Percentiles rank a stretch among this genome's conserved stretches.
Conservation (phyloP, 92 coral and sea anemone genomes). For the Scolanthus callimorphus region DNA sequence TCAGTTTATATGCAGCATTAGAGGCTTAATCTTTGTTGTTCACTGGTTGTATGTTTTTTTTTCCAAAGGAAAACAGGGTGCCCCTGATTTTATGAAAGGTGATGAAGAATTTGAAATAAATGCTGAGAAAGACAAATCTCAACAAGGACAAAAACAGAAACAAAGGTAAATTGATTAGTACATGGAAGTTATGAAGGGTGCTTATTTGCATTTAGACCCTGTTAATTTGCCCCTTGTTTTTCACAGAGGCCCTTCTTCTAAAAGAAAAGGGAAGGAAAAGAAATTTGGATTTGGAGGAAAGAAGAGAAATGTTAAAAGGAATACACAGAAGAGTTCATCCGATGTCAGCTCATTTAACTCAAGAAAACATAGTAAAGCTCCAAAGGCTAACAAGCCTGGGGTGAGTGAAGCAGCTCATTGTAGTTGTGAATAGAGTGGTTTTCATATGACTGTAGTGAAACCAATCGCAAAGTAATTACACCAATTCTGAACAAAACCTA, state of each 20-base stretch:
- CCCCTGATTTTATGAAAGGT: slow-evolving; percentile 59
- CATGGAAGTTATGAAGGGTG: no score
- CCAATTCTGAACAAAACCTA: no score
- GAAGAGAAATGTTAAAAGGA: slow-evolving; percentile 78
- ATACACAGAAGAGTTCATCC: slow-evolving; percentile 60
- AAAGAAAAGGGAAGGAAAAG: slow-evolving; percentile 64
- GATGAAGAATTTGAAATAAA: slow-evolving; percentile 75
- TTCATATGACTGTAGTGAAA: no score
- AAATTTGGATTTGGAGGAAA: slow-evolving; percentile 96
- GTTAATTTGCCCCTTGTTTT: no score
- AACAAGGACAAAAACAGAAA: slow-evolving; percentile 18
- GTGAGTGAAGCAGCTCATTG: no score
- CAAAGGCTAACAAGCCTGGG: slow-evolving; percentile 53
- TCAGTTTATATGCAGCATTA: no score
- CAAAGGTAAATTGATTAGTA: slow-evolving; percentile 19
- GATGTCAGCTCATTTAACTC: slow-evolving; percentile 87
- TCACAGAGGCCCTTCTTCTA: slow-evolving; percentile 39
- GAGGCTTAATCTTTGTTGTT: no score
- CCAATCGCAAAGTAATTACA: no score
- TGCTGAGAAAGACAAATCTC: slow-evolving; percentile 53
- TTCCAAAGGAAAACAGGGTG: slow-evolving; percentile 56
- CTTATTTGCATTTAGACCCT: no score
- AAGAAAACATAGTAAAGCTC: slow-evolving; percentile 84
- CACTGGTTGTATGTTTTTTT: no score
- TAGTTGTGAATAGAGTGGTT: no score